Evolutionary conservation across 2,888 invertebrate species (phyloP).

Genomic region (Tanytarsus gracilentus): DNA sequence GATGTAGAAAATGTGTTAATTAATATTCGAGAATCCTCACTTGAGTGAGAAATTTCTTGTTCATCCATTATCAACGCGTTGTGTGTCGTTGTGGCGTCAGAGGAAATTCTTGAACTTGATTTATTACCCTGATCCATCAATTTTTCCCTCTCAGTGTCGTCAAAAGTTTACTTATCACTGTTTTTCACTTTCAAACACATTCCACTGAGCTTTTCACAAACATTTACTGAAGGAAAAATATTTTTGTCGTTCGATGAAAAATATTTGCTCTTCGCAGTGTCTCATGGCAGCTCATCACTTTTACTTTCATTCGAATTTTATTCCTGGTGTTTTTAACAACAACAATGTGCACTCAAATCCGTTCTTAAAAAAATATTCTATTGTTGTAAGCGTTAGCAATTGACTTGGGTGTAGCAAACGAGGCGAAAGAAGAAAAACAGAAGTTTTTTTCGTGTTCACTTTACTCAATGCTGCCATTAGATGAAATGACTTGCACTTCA

Average conservation of each 20-base stretch:
- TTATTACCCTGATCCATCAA: not conserved
- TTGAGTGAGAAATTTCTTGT: no score
- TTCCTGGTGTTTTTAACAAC: no score
- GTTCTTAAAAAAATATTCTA: no score
- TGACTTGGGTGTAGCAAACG: no score
- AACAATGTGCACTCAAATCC: no score
- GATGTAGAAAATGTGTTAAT: no score
- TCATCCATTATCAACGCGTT: not conserved
- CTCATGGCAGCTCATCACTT: no score
- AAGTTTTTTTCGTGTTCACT: not conserved
- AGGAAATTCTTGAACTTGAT: not conserved
- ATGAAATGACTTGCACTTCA: slow-evolving; percentile 7
- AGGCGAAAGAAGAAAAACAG: not conserved
- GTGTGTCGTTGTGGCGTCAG: not conserved
- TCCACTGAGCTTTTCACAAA: not conserved
- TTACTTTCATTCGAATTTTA: no score
- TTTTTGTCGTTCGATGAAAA: not conserved
- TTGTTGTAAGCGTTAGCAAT: no score
- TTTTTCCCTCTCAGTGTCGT: not conserved
- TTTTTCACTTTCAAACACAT: not conserved
- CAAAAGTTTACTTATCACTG: not conserved
- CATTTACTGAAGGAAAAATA: not conserved
- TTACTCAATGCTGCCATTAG: no score
- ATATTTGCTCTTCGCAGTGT: no score
- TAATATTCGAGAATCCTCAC: no score